Base-by-base conservation (phyloP, 2,113 vertebrate genomes). In the Martes martes region DNA sequence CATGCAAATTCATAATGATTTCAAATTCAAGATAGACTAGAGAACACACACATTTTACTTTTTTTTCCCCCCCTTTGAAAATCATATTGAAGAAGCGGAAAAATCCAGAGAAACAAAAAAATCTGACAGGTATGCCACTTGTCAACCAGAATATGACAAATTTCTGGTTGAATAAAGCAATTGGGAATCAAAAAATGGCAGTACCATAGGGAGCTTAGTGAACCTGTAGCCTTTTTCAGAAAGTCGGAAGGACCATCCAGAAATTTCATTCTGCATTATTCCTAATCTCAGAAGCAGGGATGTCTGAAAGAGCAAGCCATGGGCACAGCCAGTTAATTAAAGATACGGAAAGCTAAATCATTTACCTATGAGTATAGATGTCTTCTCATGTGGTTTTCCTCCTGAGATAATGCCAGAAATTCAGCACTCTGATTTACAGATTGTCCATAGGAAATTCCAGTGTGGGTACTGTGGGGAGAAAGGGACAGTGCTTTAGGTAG, bases 91-190 rank as follows among this genome's bases (percentile, higher is more conserved):
- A 39, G n/a, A 88, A 95, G 59, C 90, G 83, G 59, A 69, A 78
- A 97, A 83, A 87, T 92, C 21, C 21, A 90, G 61, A 84, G 36
- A 59, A 95, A 83, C 15, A 74, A 47, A 69, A 81, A 91, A 81
- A 74, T 42, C 15, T 65, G 45, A 89, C 47, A 59, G 57, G 39
- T 78, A 21, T 65, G 59, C 23, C 21, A 63, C 50, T 33, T 86
- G 74, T 28, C 80, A 18, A 61, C 78, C 11, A 91, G 63, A 91
- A 50, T 91, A 78, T 79, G 69, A 69, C 73, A 31, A 86, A 55
- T 93, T 97, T 93, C 63, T 95, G 55, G 26, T 92, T 81, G 78
- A 95, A 74, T 91, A 84, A 93, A 93, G 81, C 55, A 96, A 0
- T 84, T 93, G 61, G 84, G 45, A 86, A 76, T 96, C 59, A 55